Evolutionary conservation across 2,888 invertebrate genomes (phyloP), one percentile per base, ranked within the genome.

Genomic region (Lithosia quadra): DNA sequence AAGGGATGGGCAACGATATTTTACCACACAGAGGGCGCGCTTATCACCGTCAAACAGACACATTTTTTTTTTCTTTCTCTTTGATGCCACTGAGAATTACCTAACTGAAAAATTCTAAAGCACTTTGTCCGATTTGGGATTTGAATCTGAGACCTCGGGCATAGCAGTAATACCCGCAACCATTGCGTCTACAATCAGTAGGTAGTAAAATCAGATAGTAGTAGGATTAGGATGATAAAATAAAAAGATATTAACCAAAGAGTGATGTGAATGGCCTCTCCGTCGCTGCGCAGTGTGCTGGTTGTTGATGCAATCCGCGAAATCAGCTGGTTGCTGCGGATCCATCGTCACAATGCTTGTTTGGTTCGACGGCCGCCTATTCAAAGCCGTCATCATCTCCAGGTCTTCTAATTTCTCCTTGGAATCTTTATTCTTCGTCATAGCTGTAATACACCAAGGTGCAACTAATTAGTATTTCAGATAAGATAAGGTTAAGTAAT

Each of bases 401-500:
- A 94, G 79, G 71, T 95, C 95, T 80, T 96, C 96, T 24, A 96
- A 83, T 58, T 96, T 96, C 79, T 96, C 96, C 75, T 96, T 96
- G 0, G 95, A 95, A 68, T 96, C 96, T 85, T 95, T 96, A 64
- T 92, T 91, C 77, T 96, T 96, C 65, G 96, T 96, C 87, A 96
- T 95, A 65, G 96, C 96, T 96, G 89, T 55, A 91, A 90, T 76
- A 57, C 18, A 64, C 57, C 34, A 65, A 71, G 7, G 57, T 39
- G n/a, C 28, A 28, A 36, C 22, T 56, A n/a, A 53, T 63, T 53
- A 53, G 13, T 33, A 15, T 57, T 57, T 56, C n/a, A 63, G 18
- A 49, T 53, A 34, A 53, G 33, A 22, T 21, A 63, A 28, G 8
- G 55, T 15, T 15, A 7, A 33, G 13, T 53, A 21, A 63, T 24